Evolutionary conservation across 2,113 vertebrate species (phyloP), one percentile per base, ranked within the genome.

Genomic region (Heloderma charlesbogerti): DNA sequence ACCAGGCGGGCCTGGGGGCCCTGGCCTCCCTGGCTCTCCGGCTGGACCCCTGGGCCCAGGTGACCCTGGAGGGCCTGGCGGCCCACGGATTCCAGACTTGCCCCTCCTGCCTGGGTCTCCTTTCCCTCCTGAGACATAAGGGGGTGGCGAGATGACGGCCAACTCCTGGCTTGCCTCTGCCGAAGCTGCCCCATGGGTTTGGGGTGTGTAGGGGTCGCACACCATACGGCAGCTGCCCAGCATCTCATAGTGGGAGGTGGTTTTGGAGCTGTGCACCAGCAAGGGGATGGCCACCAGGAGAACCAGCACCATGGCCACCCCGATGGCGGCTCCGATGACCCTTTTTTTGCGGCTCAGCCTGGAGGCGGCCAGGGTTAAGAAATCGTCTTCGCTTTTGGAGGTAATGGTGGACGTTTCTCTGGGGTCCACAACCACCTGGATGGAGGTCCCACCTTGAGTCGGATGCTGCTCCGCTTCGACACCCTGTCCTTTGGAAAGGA

Each of bases 291-390:
- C 98, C 91, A 99, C 98, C 94, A 99, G 96, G 87, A 99, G 97
- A 92, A 99, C 97, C 51, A 99, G 97, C 89, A 99, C 98, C 98
- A 99, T 99, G 95, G 98, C 98, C 96, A 99, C 99, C 93, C 99
- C 99, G 89, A 99, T 97, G 89, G 98, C 99, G 60, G 98, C 98
- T 57, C 98, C 99, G 4, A 98, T 98, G 94, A 99, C 99, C 86
- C 99, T 97, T 97, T 98, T 99, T 97, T 98, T 97, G 93, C 98
- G 98, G 97, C 98, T 98, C 95, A 99, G 98, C 96, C 98, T 98
- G 67, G 99, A 98, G 85, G 98, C 98, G 81, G 99, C 98, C 98
- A 99, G 98, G 95, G 99, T 98, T 96, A 99, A 98, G 96, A 99
- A 98, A 95, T 99, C 99, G 93, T 98, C 98, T 94, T 98, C 98